Evolutionary conservation across 2,113 vertebrate genomes (phyloP).

Genomic region (Phylloscopus whistleri): DNA sequence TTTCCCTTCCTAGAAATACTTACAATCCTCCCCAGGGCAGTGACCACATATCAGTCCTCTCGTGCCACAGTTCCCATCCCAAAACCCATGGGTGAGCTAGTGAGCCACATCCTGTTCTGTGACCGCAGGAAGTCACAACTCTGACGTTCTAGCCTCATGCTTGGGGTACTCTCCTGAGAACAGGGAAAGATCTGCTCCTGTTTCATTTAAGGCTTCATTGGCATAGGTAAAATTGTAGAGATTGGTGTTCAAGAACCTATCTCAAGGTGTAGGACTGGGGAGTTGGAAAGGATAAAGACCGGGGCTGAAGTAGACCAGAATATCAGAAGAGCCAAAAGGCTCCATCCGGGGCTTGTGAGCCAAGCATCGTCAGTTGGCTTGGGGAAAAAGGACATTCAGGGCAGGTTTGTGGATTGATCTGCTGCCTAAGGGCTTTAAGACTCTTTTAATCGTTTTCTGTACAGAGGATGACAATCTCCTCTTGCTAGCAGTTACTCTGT

Average conservation of each 20-base stretch:
- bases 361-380: neutral
- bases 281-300: neutral
- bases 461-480: neutral
- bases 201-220: neutral
- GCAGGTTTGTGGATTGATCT: neutral
- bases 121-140: rapidly evolving
- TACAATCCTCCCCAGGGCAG: neutral
- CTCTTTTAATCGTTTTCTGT: neutral
- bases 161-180: neutral
- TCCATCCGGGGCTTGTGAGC: neutral
- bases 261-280: neutral
- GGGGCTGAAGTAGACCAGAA: neutral
- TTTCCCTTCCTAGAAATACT: neutral
- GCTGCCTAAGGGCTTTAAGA: neutral
- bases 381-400: neutral
- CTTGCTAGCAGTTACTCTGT: neutral
- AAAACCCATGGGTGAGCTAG: neutral
- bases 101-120: neutral
- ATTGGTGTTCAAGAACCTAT: neutral
- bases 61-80: neutral
- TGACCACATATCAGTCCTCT: neutral
- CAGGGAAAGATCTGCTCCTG: neutral
- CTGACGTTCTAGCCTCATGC: neutral
- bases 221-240: neutral
- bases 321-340: neutral